A percentile compares a stretch with the other conserved stretches of the same genome.
These are phyloP conservation scores for Gasterosteus nipponicus DNA, from an alignment of 2,113 vertebrate species.

Conservation along the genomic window DNA sequence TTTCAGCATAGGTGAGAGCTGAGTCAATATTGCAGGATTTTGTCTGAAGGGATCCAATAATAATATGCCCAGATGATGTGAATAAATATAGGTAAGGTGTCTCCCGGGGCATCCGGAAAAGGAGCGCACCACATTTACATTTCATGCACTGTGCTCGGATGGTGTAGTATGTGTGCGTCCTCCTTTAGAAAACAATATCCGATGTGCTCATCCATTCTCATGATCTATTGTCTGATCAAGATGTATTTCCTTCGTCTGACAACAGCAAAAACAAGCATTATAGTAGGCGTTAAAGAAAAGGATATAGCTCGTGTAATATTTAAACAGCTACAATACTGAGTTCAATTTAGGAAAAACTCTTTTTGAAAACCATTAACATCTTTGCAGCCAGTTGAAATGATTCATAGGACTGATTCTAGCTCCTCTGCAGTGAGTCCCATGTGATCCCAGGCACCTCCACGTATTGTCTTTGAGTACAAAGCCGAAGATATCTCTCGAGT, in stretches of 20 bases:
- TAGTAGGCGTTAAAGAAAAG: neutral
- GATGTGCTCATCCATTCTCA: neutral
- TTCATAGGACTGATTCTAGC: neutral
- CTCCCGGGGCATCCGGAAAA: slow-evolving; percentile 23
- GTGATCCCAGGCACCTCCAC: slow-evolving; percentile 7
- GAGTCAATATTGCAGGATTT: slow-evolving; percentile 35
- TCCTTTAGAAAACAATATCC: slow-evolving; percentile 2
- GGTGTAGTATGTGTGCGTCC: slow-evolving; percentile 5
- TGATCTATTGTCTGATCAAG: slow-evolving; percentile 7
- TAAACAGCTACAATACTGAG: neutral
- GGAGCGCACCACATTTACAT: slow-evolving; percentile 50
- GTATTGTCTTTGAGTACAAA: slow-evolving; percentile 13
- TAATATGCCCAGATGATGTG: slow-evolving; percentile 1
- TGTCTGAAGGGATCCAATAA: slow-evolving; percentile 48
- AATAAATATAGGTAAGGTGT: slow-evolving; percentile 54
- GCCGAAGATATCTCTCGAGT: slow-evolving; percentile 1
- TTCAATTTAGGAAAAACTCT: neutral
- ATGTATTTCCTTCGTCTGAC: neutral
- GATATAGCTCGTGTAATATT: neutral
- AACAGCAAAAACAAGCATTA: neutral
- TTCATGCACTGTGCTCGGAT: slow-evolving; percentile 32
- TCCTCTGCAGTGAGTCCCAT: slow-evolving; percentile 7
- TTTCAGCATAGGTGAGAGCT: slow-evolving; percentile 34
- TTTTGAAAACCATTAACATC: neutral
- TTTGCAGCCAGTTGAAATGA: slow-evolving; percentile 1